Conservation (phyloP, 2,888 invertebrate species). For the Ichneumoninae sp. region DNA sequence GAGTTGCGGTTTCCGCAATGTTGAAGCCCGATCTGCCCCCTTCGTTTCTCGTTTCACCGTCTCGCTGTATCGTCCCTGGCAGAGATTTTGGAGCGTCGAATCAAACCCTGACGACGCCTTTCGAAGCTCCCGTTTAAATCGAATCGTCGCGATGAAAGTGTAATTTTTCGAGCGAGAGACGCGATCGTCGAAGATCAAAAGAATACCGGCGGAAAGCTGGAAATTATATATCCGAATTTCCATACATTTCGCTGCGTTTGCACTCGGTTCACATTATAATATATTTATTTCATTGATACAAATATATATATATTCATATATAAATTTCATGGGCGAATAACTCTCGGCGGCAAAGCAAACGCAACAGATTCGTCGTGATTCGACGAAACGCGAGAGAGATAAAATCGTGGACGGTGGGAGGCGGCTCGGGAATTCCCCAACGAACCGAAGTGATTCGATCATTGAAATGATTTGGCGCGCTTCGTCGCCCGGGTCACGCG, state of each 20-base stretch:
- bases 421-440: constrained; percentile 31
- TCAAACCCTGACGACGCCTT: neutral
- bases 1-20: constrained; percentile 61
- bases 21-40: constrained; percentile 6
- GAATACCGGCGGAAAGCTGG: neutral
- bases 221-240: constrained; percentile 31
- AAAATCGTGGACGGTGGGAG: neutral
- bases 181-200: neutral
- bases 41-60: neutral
- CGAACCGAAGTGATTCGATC: constrained; percentile 59
- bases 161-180: neutral
- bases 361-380: constrained; percentile 47
- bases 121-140: neutral
- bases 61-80: neutral
- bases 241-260: neutral
- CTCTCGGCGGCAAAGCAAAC: constrained; percentile 1
- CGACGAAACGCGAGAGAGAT: constrained; percentile 46
- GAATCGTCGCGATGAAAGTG: neutral
- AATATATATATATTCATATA: neutral
- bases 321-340: constrained; percentile 6
- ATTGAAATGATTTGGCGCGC: constrained; percentile 47
- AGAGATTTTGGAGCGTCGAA: neutral
- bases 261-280: constrained; percentile 1
- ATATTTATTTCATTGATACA: too few relatives aligned
- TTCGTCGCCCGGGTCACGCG: constrained; percentile 1